These are phyloP conservation scores for Aplysina aerophoba DNA, from an alignment of 37 sponge, comb jelly and placozoan genomes.

Conservation along the genomic window DNA sequence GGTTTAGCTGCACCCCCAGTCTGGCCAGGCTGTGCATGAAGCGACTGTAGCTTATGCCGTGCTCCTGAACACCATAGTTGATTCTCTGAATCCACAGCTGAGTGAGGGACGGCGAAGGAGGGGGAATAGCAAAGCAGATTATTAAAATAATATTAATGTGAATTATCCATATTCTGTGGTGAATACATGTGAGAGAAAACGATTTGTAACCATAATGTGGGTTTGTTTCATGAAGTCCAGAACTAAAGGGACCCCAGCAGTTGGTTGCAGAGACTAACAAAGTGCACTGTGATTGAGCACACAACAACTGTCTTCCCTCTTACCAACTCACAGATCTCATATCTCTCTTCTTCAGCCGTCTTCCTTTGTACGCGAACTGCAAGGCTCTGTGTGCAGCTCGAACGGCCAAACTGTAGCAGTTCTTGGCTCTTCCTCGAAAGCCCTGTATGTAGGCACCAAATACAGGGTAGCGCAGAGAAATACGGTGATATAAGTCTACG, in stretches of 20 bases:
- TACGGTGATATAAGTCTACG: neutral
- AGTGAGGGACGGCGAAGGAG: neutral
- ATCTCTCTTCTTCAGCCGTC: slow-evolving; percentile 88
- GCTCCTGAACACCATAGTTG: slow-evolving; percentile 60
- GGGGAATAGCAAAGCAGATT: too few species aligned
- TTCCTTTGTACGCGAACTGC: slow-evolving; percentile 71
- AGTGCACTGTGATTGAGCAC: too few species aligned
- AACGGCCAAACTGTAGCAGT: slow-evolving; percentile 86
- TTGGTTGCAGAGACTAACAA: too few species aligned
- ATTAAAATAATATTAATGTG: too few species aligned
- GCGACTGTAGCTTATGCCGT: slow-evolving; percentile 66
- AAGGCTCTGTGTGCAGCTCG: slow-evolving; percentile 83
- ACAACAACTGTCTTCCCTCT: neutral
- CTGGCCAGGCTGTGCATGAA: slow-evolving; percentile 69
- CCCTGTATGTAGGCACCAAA: slow-evolving; percentile 57
- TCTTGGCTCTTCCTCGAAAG: slow-evolving; percentile 83
- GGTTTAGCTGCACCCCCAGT: slow-evolving; percentile 72
- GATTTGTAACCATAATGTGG: too few species aligned
- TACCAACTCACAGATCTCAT: slow-evolving; percentile 70
- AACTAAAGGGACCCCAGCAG: too few species aligned
- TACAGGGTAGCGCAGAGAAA: neutral
- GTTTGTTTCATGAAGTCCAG: too few species aligned
- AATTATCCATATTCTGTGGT: too few species aligned
- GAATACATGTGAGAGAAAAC: too few species aligned
- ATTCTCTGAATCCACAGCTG: slow-evolving; percentile 90